Base-by-base conservation (phyloP, 2,113 vertebrate species). In the Hippocampus comes region DNA sequence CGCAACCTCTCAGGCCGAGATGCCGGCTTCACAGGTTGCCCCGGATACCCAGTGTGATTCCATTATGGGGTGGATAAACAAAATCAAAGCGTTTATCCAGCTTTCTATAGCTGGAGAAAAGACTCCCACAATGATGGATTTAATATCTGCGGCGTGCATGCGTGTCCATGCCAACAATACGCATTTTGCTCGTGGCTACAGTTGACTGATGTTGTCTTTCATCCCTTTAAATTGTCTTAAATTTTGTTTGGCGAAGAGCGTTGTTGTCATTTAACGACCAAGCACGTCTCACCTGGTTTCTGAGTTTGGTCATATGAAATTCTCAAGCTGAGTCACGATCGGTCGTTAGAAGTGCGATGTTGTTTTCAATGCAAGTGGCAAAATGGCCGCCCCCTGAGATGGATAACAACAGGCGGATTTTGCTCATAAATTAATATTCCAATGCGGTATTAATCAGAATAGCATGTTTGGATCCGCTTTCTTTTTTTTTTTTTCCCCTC, bases 71-170 rank as follows among this genome's bases (percentile, higher is more conserved):
- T 83, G 84, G 88, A 90, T 86, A 86, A 90, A 88, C 83, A 85
- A 87, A 89, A 89, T 88, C 82, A 87, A 88, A 87, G 86, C 85
- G 67, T 89, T 90, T 89, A 88, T 90, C 84, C 86, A 82, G 25
- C 84, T 78, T 85, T 87, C 86, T 84, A 81, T 83, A 82, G 78
- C 77, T 67, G 63, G 75, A 84, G 83, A 89, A 89, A 89, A 88
- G 84, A 88, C 83, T 78, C 80, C 86, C 7, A 57, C 81, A 82
- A 84, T 82, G 87, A 82, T 42, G 77, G 72, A 79, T 81, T 70
- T 88, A 88, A 89, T 91, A 87, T 88, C 64, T 74, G 74, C 74
- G 43, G 2, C 75, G 64, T 71, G 30, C 66, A 77, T 72, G 71
- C 70, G 72, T 38, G 74, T 75, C 70, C 63, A 68, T 65, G 63